Base-by-base conservation (phyloP, 2,113 vertebrate species). In the Ameiurus melas region DNA sequence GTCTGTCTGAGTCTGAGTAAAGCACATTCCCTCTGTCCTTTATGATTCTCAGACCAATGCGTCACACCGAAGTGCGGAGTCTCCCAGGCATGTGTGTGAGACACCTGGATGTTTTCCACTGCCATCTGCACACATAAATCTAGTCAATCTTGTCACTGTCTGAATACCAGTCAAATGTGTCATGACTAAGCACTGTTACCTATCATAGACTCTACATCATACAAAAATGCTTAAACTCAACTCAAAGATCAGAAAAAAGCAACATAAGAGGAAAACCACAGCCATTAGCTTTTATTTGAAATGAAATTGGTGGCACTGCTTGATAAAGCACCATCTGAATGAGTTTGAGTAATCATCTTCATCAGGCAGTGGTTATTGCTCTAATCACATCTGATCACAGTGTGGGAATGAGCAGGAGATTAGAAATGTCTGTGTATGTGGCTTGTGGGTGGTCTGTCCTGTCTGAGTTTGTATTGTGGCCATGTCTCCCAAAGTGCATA, bases 81-180 rank as follows among this genome's bases (percentile, higher is more conserved):
- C 85, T 62, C 77, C 33, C 33, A 57, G 79, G 66, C 39, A 60
- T 62, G 64, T 91, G 80, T 91, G 80, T 89, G 70, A 91, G 89
- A 84, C 86, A 88, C 86, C 86, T 88, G 80, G 86, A 75, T 43
- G 58, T 77, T 83, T 62, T 89, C 43, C 88, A 85, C 57, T 83
- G 39, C 82, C 84, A 90, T 55, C 83, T 43, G 85, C 58, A 84
- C 83, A 86, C 89, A 60, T 91, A 68, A 88, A 90, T 90, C 77
- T 73, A 55, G 27, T 73, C 53, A 47, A 64, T 79, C 81, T 25
- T 86, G 86, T 93, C 64, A 47, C 25, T 30, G 78, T 64, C 86
- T 84, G 73, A 88, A 30, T 77, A 89, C 85, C 82, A 62, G 85
- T 88, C 1, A 90, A 57, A 62, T 88, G 58, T 85, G 64, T 92